A percentile compares a stretch with the other conserved stretches of the same genome.
Evolutionary conservation across 1,140 invertebrate genomes (phyloP).

Genomic region (Argopecten irradians): DNA sequence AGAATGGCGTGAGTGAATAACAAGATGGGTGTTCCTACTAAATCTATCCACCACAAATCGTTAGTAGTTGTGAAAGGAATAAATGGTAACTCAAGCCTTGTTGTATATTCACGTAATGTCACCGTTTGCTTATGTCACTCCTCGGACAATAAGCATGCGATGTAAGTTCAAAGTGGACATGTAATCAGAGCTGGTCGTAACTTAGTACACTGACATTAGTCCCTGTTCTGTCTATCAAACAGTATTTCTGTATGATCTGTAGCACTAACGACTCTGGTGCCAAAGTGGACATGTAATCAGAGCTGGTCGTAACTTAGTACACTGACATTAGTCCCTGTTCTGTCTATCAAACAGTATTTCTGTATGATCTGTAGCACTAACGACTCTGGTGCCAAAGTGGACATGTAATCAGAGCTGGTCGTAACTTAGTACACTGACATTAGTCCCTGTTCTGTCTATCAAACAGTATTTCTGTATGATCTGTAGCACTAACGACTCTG

Average conservation of each 20-base stretch:
- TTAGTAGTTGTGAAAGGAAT: neutral
- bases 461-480: neutral
- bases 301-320: conserved; percentile 7
- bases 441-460: neutral
- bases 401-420: no score
- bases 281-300: no score
- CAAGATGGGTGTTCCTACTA: neutral
- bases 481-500: neutral
- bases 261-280: neutral
- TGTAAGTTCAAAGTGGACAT: neutral
- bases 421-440: neutral
- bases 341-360: neutral
- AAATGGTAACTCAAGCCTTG: neutral
- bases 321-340: neutral
- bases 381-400: neutral
- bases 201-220: neutral
- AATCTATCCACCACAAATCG: neutral
- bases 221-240: neutral
- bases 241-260: neutral
- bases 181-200: neutral
- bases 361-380: neutral
- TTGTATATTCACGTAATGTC: neutral
- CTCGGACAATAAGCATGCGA: neutral
- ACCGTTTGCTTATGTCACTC: neutral
- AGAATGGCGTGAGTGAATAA: neutral